These are phyloP conservation scores for Aptenodytes patagonicus DNA, from an alignment of 2,113 vertebrate genomes.

Conservation along the genomic window DNA sequence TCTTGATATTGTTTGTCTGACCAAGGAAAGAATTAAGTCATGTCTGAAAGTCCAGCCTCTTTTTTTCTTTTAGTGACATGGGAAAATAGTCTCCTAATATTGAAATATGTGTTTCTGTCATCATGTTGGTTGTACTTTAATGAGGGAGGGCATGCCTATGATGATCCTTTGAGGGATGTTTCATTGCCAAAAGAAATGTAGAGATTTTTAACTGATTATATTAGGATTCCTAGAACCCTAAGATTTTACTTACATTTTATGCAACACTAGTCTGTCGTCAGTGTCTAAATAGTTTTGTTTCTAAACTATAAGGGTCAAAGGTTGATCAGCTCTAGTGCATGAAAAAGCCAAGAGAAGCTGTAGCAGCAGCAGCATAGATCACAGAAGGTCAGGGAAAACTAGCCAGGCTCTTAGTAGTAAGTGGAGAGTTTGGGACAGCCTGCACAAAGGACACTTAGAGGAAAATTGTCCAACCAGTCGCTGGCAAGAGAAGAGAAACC, in stretches of 20 bases:
- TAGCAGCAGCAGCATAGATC: neutral
- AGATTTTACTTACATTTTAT: neutral
- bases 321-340: neutral
- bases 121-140: neutral
- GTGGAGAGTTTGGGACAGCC: neutral
- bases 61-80: neutral
- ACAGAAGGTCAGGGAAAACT: neutral
- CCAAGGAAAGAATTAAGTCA: conserved; percentile 14
- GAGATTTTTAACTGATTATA: neutral
- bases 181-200: neutral
- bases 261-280: neutral
- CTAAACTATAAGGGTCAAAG: neutral
- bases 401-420: neutral
- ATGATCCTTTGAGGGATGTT: neutral
- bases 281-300: conserved; percentile 11
- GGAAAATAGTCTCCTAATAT: neutral
- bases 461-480: neutral
- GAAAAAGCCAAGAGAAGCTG: neutral
- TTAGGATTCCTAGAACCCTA: neutral
- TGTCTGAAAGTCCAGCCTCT: neutral
- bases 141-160: neutral
- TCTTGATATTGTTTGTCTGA: neutral
- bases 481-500: neutral
- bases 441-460: neutral
- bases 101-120: neutral